These are phyloP conservation scores for Trypoxylus dichotomus DNA, from an alignment of 1,140 invertebrate species.

Conservation along the genomic window DNA sequence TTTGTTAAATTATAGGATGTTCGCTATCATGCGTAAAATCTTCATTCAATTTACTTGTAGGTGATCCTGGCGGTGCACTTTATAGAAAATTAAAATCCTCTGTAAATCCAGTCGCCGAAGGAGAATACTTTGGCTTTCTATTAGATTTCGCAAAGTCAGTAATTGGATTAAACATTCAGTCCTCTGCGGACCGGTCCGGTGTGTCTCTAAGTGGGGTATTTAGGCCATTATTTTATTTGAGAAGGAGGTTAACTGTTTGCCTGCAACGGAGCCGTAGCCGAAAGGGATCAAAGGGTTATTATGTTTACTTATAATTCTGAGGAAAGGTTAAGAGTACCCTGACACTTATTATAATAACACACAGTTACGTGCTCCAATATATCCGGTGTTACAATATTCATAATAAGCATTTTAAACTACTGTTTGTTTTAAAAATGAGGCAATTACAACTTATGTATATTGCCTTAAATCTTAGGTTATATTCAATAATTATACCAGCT, in stretches of 20 bases:
- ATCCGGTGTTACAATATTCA: not conserved
- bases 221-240: slow-evolving; percentile 22
- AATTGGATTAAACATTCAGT: slow-evolving; percentile 20
- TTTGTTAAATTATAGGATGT: slow-evolving; percentile 3
- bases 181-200: not conserved
- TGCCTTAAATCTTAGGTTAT: no score
- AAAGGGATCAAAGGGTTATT: slow-evolving; percentile 24
- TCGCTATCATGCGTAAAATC: not conserved
- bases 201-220: slow-evolving; percentile 21
- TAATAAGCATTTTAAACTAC: not conserved
- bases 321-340: slow-evolving; percentile 7
- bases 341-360: not conserved
- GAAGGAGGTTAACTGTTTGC: slow-evolving; percentile 14
- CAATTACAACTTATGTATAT: no score
- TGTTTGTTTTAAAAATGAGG: not conserved
- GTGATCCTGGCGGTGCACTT: not conserved
- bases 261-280: slow-evolving; percentile 1
- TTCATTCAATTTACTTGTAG: slow-evolving; percentile 19
- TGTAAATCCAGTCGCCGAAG: slow-evolving; percentile 11
- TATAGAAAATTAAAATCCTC: slow-evolving; percentile 16
- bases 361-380: slow-evolving; percentile 20
- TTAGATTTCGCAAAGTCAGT: slow-evolving; percentile 16
- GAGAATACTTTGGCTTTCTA: slow-evolving; percentile 22
- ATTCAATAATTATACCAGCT: no score
- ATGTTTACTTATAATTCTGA: slow-evolving; percentile 20